Evolutionary conservation across 2,797 vertebrate genomes (phyloP), one percentile per base, ranked within the genome.

Genomic region (Ctenopoma multispine): DNA sequence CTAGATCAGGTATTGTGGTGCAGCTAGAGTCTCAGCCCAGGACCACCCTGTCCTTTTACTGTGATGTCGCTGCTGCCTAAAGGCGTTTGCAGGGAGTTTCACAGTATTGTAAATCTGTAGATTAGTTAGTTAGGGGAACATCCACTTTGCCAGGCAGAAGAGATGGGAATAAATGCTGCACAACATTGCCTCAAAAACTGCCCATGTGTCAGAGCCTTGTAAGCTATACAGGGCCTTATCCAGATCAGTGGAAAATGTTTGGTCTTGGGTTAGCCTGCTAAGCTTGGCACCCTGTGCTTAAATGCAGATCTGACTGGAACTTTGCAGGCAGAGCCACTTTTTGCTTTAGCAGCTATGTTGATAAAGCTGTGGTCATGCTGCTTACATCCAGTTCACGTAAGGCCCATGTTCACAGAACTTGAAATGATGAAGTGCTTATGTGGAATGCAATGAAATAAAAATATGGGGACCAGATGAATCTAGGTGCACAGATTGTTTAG

Each of bases 151-250:
- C 60, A 63, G 65, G 60, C 69, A 62, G 34, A 58, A 47, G 55
- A 78, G 54, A 50, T 31, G 72, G 63, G 66, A 86, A 78, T 63
- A 84, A 63, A 78, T 82, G 80, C 87, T 87, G 87, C 79, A 83
- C 67, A 84, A 79, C 77, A 80, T 85, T 85, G 83, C 82, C 86
- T 87, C 64, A 81, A 76, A 76, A 81, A 89, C 85, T 89, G 84
- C 83, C 85, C 65, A 68, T 73, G 71, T 78, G 69, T 82, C 73
- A 63, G 73, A 81, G 83, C 71, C 77, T 84, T 77, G 56, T 72
- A 46, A 83, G 58, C 61, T 79, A 87, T 44, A 41, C 79, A 63
- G 75, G 87, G 88, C 80, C 83, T 89, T 79, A 72, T 75, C 48
- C 41, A 48, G 60, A 74, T 71, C 70, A 51, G 10, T 71, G 34